phyloP scores from a whole-genome alignment of 2,113 vertebrate species.

The Nestor notabilis region DNA sequence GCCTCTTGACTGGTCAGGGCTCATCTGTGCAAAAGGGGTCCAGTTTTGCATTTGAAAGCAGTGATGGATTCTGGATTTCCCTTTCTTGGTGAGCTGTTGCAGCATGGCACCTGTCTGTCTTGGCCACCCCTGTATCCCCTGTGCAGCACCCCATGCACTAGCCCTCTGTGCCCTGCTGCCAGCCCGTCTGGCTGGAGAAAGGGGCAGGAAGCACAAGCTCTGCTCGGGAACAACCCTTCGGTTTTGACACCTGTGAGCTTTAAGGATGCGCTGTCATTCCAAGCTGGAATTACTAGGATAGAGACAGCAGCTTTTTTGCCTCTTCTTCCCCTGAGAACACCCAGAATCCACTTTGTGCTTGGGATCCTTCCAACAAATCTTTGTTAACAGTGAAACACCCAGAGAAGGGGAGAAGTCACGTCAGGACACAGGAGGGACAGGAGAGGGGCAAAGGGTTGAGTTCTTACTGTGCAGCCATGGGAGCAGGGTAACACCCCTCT shows the following conservation, averaged over 20 bases:
- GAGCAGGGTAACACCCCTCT: not conserved
- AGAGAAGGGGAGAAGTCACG: not conserved
- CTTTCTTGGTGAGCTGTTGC: not conserved
- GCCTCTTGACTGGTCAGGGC: not conserved
- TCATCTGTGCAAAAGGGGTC: fast-evolving
- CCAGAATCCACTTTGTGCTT: not conserved
- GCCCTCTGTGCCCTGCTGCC: not conserved
- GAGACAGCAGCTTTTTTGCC: not conserved
- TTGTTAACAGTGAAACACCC: not conserved
- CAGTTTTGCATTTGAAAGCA: not conserved
- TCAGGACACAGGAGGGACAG: not conserved
- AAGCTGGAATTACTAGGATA: not conserved
- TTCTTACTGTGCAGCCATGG: fast-evolving
- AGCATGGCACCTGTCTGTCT: fast-evolving
- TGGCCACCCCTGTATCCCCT: not conserved
- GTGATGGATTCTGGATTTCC: not conserved
- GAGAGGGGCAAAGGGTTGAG: not conserved
- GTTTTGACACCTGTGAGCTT: not conserved
- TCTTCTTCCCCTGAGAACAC: not conserved
- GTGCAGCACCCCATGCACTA: not conserved
- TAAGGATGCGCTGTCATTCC: not conserved
- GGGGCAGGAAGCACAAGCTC: not conserved
- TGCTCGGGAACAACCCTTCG: not conserved
- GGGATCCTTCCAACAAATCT: not conserved
- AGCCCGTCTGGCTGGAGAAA: not conserved